These are phyloP conservation scores for Anthopleura sola DNA, from an alignment of 64 coral and sea anemone species.

Conservation along the genomic window DNA sequence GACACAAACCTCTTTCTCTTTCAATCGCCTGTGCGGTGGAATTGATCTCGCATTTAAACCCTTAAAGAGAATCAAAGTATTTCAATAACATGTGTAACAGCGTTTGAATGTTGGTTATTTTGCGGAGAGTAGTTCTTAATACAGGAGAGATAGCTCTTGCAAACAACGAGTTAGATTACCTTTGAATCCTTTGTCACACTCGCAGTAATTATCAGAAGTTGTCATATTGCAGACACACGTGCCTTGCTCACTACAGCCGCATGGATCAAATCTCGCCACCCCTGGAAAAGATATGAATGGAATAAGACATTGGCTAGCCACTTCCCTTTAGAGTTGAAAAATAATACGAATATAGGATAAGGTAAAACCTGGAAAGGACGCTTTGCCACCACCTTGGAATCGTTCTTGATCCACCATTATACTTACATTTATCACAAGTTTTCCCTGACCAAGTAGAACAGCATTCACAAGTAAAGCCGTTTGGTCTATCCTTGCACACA, in stretches of 20 bases:
- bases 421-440: slow-evolving; percentile 56
- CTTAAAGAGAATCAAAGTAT: neutral
- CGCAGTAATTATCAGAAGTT: neutral
- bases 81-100: neutral
- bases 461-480: slow-evolving; percentile 50
- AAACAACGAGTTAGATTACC: neutral
- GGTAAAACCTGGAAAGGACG: too few species aligned
- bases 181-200: slow-evolving; percentile 15
- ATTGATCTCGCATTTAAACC: slow-evolving; percentile 21
- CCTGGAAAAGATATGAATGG: neutral
- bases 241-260: slow-evolving; percentile 10
- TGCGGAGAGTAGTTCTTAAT: too few species aligned
- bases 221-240: slow-evolving; percentile 10
- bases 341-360: too few species aligned
- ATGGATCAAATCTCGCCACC: neutral
- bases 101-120: too few species aligned
- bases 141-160: neutral
- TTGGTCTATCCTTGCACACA: slow-evolving; percentile 32
- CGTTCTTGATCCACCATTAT: too few species aligned
- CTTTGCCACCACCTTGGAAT: too few species aligned
- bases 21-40: neutral
- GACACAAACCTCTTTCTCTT: neutral
- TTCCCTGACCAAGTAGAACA: slow-evolving; percentile 47
- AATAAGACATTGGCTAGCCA: too few species aligned
- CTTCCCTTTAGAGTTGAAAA: too few species aligned